These are phyloP conservation scores for Melospiza georgiana DNA, from an alignment of 2,113 vertebrate species.

Conservation along the genomic window DNA sequence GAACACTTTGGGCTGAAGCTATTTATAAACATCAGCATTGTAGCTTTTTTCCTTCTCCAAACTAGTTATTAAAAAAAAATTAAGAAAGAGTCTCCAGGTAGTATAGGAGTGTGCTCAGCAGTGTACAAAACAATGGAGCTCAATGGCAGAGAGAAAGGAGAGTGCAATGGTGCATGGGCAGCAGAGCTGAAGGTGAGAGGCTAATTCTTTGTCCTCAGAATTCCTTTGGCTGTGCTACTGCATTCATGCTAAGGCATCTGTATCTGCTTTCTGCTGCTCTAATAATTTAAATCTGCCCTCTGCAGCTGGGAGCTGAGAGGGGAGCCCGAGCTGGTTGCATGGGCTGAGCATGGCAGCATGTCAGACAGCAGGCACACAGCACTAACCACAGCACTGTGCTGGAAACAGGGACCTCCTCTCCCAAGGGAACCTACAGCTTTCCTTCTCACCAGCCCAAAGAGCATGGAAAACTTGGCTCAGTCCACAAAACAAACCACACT, in stretches of 20 bases:
- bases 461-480: neutral
- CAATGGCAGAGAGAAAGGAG: neutral
- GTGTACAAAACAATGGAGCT: neutral
- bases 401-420: neutral
- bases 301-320: neutral
- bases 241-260: neutral
- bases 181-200: neutral
- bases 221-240: neutral
- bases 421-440: neutral
- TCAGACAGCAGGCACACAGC: neutral
- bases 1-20: neutral
- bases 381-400: neutral
- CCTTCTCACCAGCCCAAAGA: neutral
- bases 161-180: neutral
- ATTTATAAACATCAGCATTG: neutral
- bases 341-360: neutral
- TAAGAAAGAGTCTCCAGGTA: neutral
- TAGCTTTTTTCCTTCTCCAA: neutral
- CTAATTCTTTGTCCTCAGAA: neutral
- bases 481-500: neutral
- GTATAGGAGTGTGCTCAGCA: neutral
- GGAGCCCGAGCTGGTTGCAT: rapidly evolving
- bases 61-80: neutral
- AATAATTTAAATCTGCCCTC: neutral
- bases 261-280: neutral